Base-by-base conservation (phyloP, 2,797 vertebrate genomes). In the Caiman crocodilus region DNA sequence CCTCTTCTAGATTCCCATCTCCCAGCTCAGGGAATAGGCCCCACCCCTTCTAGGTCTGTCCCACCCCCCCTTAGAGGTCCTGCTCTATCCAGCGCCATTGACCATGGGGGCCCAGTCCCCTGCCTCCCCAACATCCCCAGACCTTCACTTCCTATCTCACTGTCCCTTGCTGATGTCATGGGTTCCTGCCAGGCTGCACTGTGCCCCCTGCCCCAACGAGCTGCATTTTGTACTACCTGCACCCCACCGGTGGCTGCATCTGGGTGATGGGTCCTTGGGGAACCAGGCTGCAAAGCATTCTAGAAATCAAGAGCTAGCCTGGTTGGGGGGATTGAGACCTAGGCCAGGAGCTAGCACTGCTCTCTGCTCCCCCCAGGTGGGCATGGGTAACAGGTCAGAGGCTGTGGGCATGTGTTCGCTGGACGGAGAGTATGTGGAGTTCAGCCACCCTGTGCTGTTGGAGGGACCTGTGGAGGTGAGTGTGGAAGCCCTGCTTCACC, bases 391-490 rank as follows among this genome's bases (percentile, higher is more conserved):
- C 83, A 98, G 96, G 75, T 94, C 73, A 28, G 95, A 97, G 50
- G 98, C 98, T 5, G 16, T 55, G 3, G 98, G 98, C 69, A 99
- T 99, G 98, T 98, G 96, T 90, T 99, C 99, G 0, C 97, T 98
- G 28, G 99, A 99, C 2, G 98, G 99, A 4, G 99, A 99, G 94
- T 98, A 97, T 55, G 89, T 99, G 56, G 85, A 96, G 3, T 99
- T 99, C 64, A 90, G 82, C 13, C 89, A 96, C 13, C 4, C 95
- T 0, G 97, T 99, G 69, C 81, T 96, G 10, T 97, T 99, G 88
- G 98, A 98, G 86, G 98, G 96, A 67, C 96, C 99, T 3, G 99
- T 99, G 64, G 99, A 99, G 99, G 99, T 99, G 97, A 95, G 87
- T 55, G 57, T 58, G 6, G 74, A 76, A 71, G 75, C 30, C 32